These are phyloP conservation scores for Hypolimnas misippus DNA, from an alignment of 2,888 invertebrate species.

Conservation along the genomic window DNA sequence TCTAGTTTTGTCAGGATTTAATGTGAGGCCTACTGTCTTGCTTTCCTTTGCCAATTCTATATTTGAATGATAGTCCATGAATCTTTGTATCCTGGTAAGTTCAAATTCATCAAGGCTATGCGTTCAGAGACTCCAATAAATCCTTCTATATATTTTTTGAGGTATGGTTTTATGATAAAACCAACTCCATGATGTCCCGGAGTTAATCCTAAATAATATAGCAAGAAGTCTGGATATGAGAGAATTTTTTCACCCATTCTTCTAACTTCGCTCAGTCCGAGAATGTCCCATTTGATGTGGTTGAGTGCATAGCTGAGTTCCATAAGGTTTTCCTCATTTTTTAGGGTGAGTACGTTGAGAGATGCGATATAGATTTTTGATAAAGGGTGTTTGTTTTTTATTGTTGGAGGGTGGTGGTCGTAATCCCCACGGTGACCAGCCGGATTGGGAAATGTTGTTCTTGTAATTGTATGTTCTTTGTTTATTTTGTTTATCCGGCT, in stretches of 20 bases:
- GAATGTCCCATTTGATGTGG: slow-evolving; percentile 39
- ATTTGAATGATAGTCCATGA: slow-evolving; percentile 47
- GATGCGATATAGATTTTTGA: not conserved
- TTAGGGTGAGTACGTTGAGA: not conserved
- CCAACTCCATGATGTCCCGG: not conserved
- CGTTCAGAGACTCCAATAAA: slow-evolving; percentile 41
- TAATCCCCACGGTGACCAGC: not conserved
- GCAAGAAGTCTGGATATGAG: slow-evolving; percentile 30
- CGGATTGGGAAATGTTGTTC: not conserved
- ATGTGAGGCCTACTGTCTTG: no score
- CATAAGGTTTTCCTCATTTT: slow-evolving; percentile 39
- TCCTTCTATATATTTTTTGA: not conserved
- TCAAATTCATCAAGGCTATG: slow-evolving; percentile 44
- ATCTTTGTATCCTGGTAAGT: slow-evolving; percentile 43
- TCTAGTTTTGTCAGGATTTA: no score
- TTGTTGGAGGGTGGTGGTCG: slow-evolving; percentile 1
- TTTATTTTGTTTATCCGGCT: no score
- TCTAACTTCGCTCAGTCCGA: slow-evolving; percentile 41
- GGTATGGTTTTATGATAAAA: not conserved
- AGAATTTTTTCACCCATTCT: slow-evolving; percentile 39
- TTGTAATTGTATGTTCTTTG: no score
- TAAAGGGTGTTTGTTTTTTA: not conserved
- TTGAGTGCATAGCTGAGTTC: slow-evolving; percentile 35
- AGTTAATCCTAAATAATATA: not conserved
- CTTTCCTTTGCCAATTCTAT: no score